phyloP scores from a whole-genome alignment of 2,113 vertebrate genomes.

The Meles meles region DNA sequence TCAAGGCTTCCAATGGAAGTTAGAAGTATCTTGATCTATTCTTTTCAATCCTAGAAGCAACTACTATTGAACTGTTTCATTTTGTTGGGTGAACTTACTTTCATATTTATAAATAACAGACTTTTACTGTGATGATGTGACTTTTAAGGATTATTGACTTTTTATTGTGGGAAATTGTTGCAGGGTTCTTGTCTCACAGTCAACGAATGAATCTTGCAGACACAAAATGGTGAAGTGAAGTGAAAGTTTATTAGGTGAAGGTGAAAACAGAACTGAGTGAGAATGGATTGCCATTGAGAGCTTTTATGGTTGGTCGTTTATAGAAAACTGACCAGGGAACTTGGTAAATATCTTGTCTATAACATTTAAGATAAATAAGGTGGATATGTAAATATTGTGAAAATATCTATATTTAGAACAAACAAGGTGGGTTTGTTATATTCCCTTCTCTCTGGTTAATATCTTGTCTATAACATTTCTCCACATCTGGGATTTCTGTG shows the following conservation, averaged over 20 bases:
- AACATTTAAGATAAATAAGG: too few species aligned
- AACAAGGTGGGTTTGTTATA: too few species aligned
- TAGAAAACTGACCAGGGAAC: neutral
- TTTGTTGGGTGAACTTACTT: neutral
- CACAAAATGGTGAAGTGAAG: neutral
- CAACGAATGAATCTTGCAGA: neutral
- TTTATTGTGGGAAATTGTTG: neutral
- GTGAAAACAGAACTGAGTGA: neutral
- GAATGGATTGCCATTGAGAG: neutral
- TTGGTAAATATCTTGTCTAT: neutral
- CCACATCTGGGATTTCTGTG: too few species aligned
- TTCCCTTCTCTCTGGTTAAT: too few species aligned
- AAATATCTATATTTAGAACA: too few species aligned
- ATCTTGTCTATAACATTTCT: too few species aligned
- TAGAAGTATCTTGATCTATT: neutral
- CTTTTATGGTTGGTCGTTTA: neutral
- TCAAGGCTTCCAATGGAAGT: neutral
- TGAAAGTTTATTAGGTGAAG: neutral
- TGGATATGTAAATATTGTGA: too few species aligned
- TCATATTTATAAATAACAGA: neutral
- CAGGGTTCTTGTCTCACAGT: neutral
- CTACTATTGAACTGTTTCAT: neutral
- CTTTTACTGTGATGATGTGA: neutral
- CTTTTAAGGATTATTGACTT: neutral
- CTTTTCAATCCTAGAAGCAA: neutral